Percentiles rank a stretch among this genome's conserved stretches.
These are phyloP conservation scores for Pecten maximus DNA, from an alignment of 2,888 invertebrate species.

Conservation along the genomic window DNA sequence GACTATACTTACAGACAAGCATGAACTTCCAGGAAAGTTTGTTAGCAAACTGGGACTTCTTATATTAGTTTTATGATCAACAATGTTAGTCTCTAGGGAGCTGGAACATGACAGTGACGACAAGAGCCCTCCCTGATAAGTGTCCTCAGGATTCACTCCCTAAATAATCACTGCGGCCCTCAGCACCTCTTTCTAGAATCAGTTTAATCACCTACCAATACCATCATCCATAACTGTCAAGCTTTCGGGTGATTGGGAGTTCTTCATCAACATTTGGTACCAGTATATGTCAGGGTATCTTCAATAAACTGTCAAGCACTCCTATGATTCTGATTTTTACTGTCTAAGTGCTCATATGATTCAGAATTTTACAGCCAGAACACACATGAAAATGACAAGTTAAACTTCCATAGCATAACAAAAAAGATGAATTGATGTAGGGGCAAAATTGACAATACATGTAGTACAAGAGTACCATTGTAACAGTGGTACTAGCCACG, in stretches of 20 bases:
- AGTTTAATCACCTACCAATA: not conserved
- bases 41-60: no score
- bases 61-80: not conserved
- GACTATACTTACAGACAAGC: no score
- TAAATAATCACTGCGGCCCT: not conserved
- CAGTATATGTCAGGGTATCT: not conserved
- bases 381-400: conserved; percentile 18
- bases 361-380: conserved; percentile 4
- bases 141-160: not conserved
- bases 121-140: not conserved
- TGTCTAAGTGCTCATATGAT: conserved; percentile 17
- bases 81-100: not conserved
- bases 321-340: conserved; percentile 7
- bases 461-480: not conserved
- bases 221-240: conserved; percentile 30
- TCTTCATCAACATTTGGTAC: conserved; percentile 5
- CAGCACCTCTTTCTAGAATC: not conserved
- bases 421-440: conserved; percentile 20
- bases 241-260: conserved; percentile 2
- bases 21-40: no score
- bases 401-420: not conserved
- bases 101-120: not conserved
- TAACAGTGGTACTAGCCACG: not conserved
- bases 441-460: not conserved
- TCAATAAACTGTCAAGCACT: conserved; percentile 17